A percentile compares a stretch with the other conserved stretches of the same genome.
Conservation (phyloP, 2,888 invertebrate species). For the Crepidodera aurea region DNA sequence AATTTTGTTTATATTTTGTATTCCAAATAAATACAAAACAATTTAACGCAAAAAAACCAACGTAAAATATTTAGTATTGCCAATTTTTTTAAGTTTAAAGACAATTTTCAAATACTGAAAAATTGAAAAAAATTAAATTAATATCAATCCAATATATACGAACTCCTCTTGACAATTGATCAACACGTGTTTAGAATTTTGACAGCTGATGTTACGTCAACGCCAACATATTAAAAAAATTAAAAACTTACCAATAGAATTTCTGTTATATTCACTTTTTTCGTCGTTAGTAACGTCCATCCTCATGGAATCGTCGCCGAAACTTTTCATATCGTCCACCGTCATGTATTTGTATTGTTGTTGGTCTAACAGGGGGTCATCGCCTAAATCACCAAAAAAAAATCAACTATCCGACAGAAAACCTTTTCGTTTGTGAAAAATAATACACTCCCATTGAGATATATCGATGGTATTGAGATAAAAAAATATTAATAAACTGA, state of each 20-base stretch:
- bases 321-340: slow-evolving; percentile 80
- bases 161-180: no score
- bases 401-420: not conserved
- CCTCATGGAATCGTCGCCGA: slow-evolving; percentile 75
- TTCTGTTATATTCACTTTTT: slow-evolving; percentile 59
- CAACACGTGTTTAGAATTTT: not conserved
- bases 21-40: no score
- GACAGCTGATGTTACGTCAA: not conserved
- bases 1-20: no score
- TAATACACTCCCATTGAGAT: slow-evolving; percentile 27
- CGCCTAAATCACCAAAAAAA: slow-evolving; percentile 63
- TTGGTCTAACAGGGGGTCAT: slow-evolving; percentile 75
- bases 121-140: no score
- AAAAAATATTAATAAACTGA: slow-evolving; percentile 17
- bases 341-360: slow-evolving; percentile 82
- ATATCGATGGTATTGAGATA: slow-evolving; percentile 20
- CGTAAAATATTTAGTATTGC: no score
- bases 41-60: no score
- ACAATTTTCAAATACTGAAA: no score
- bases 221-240: not conserved
- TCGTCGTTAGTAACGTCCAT: slow-evolving; percentile 62
- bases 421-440: slow-evolving; percentile 8
- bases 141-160: no score
- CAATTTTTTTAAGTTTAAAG: no score
- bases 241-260: slow-evolving; percentile 57